These are phyloP conservation scores for Cladopsammia gracilis DNA, from an alignment of 64 coral and sea anemone species.

Conservation along the genomic window DNA sequence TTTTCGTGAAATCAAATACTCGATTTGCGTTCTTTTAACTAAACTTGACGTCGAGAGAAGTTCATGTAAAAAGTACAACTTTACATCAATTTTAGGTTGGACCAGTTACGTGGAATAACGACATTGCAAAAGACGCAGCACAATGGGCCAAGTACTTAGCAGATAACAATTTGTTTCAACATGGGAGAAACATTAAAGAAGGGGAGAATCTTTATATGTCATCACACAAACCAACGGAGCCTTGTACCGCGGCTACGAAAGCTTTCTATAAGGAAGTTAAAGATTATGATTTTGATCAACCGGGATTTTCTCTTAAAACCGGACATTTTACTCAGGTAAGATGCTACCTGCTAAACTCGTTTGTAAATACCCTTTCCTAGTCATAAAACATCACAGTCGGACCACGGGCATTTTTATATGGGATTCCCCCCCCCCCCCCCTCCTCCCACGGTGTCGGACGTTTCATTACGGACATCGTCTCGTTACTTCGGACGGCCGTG, in stretches of 20 bases:
- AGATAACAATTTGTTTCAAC: conserved; percentile 52
- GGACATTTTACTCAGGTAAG: conserved; percentile 83
- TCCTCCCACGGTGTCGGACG: too few species aligned
- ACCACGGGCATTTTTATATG: too few species aligned
- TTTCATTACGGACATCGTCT: too few species aligned
- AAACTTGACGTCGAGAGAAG: too few species aligned
- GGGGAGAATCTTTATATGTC: conserved; percentile 62
- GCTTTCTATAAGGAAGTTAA: conserved; percentile 66
- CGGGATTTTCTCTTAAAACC: conserved; percentile 41
- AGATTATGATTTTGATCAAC: conserved; percentile 58
- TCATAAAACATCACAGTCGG: too few species aligned
- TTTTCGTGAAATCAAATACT: too few species aligned
- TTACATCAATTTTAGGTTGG: conserved; percentile 28
- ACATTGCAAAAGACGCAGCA: conserved; percentile 41
- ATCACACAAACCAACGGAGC: conserved; percentile 3
- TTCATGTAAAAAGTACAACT: too few species aligned
- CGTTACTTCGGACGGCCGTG: too few species aligned
- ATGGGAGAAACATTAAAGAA: not conserved
- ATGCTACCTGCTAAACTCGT: too few species aligned
- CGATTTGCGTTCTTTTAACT: too few species aligned
- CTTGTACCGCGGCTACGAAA: conserved; percentile 58
- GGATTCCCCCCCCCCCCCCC: too few species aligned
- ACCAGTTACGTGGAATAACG: conserved; percentile 30
- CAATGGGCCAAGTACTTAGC: conserved; percentile 67
- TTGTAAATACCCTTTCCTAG: too few species aligned